These are phyloP conservation scores for Kradibia gibbosae DNA, from an alignment of 1,140 invertebrate genomes.

Conservation along the genomic window DNA sequence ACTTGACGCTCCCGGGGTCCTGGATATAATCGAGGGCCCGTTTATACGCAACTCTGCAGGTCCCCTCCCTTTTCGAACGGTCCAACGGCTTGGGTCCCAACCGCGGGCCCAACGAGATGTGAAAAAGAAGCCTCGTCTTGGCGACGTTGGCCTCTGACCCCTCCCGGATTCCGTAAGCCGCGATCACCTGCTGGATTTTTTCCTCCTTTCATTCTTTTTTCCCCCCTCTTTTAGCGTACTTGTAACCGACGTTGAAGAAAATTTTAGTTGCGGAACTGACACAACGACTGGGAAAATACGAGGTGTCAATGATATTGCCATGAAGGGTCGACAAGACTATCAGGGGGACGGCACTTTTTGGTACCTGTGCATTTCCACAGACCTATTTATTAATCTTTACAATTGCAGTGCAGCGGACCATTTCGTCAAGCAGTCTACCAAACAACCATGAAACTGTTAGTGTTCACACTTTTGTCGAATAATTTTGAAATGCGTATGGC, in stretches of 20 bases:
- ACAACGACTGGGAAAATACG: background rate
- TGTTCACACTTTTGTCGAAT: background rate
- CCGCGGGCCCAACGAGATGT: constrained; percentile 9
- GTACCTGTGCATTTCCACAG: constrained; percentile 10
- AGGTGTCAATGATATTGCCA: background rate
- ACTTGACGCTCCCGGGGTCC: constrained; percentile 6
- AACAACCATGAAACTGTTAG: background rate
- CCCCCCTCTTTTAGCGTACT: constrained; percentile 16
- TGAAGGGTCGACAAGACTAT: constrained; percentile 13
- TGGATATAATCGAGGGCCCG: constrained; percentile 4
- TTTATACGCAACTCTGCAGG: background rate
- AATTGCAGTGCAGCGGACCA: background rate
- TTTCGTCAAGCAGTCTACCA: background rate
- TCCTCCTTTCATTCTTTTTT: too few relatives aligned
- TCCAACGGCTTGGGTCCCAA: constrained; percentile 46
- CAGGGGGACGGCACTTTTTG: constrained; percentile 7
- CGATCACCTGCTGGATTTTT: constrained; percentile 35
- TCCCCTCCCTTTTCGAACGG: constrained; percentile 39
- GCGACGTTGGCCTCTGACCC: constrained; percentile 37
- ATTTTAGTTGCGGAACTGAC: background rate
- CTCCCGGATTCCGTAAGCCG: constrained; percentile 10
- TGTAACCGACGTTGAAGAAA: constrained; percentile 27
- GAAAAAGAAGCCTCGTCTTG: constrained; percentile 27
- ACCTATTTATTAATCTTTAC: constrained; percentile 19
- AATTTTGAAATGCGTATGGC: background rate